phyloP scores from a whole-genome alignment of 2,113 vertebrate genomes.

The Philantomba maxwellii region DNA sequence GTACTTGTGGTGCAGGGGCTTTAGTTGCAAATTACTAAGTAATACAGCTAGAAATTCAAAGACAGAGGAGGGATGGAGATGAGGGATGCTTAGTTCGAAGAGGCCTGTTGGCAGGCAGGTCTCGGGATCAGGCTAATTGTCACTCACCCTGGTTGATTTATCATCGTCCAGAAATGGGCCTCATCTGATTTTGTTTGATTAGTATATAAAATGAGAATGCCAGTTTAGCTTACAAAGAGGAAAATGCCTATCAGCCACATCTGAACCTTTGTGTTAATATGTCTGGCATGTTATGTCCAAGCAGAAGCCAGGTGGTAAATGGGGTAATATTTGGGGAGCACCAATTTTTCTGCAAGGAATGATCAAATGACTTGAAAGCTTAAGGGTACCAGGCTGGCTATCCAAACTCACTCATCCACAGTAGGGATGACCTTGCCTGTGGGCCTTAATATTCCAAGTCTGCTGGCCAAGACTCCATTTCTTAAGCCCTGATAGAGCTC shows the following conservation, averaged over 20 bases:
- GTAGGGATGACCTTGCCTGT: not conserved
- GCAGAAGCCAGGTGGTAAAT: not conserved
- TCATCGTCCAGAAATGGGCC: not conserved
- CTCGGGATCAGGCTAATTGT: not conserved
- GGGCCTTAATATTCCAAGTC: not conserved
- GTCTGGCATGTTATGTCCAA: not conserved
- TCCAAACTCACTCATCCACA: not conserved
- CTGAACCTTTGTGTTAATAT: not conserved
- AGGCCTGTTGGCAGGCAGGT: not conserved
- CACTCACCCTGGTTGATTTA: not conserved
- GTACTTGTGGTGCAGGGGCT: not conserved
- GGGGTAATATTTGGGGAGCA: not conserved
- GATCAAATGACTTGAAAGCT: not conserved
- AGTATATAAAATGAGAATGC: not conserved
- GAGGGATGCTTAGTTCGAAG: not conserved
- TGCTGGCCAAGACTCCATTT: not conserved
- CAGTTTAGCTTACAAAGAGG: not conserved
- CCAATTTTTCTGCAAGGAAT: not conserved
- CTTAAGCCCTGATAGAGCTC: not conserved
- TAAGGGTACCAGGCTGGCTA: not conserved
- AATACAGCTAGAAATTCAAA: not conserved
- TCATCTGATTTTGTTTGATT: not conserved
- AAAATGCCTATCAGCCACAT: not conserved
- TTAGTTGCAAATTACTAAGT: not conserved
- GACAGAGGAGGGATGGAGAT: not conserved